phyloP scores from a whole-genome alignment of 2,113 vertebrate genomes.

The Indicator indicator region DNA sequence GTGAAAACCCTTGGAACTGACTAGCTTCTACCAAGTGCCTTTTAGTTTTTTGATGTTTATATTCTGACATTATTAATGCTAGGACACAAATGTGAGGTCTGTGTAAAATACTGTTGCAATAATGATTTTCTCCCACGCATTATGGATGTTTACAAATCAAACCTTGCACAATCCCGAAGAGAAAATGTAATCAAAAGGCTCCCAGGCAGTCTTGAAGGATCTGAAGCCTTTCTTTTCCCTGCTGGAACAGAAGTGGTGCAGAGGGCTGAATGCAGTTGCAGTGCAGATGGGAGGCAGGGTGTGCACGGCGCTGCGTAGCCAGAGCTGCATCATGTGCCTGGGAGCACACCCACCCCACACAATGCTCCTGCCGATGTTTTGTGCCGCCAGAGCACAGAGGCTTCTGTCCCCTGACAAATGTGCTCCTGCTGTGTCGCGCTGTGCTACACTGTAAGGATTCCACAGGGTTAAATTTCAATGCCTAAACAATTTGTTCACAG shows the following conservation, averaged over 20 bases:
- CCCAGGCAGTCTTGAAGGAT: neutral
- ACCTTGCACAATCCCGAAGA: neutral
- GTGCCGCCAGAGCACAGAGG: constrained; percentile 29
- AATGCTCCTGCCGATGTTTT: constrained; percentile 54
- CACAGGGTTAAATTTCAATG: constrained; percentile 68
- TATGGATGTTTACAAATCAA: neutral
- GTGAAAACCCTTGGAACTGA: neutral
- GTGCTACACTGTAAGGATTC: constrained; percentile 65
- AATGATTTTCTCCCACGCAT: neutral
- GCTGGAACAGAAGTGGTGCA: neutral
- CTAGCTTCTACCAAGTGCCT: neutral
- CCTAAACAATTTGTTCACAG: constrained; percentile 67
- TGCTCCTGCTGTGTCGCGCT: constrained; percentile 64
- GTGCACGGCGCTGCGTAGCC: neutral
- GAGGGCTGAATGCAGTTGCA: neutral
- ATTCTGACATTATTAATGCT: neutral
- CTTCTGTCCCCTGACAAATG: constrained; percentile 52
- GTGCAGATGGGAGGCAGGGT: constrained; percentile 5
- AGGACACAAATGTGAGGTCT: neutral
- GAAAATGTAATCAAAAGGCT: neutral
- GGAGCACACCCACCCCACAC: constrained; percentile 37
- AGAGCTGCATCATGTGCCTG: neutral
- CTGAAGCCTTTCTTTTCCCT: neutral
- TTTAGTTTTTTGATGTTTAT: neutral
- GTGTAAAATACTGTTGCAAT: neutral